Conservation (phyloP, 2,113 vertebrate genomes). For the Prinia subflava region DNA sequence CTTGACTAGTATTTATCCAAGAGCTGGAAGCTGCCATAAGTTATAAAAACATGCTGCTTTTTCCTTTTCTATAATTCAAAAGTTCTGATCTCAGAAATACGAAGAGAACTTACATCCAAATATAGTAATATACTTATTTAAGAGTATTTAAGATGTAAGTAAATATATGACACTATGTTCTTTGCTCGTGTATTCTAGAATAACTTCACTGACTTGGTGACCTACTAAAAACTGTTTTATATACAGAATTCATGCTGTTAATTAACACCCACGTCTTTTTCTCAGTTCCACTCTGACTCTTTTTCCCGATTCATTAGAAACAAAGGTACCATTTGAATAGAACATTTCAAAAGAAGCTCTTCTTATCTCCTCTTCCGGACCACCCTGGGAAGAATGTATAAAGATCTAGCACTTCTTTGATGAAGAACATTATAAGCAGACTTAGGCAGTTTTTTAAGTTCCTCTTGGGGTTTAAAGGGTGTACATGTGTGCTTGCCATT, state of each 20-base stretch:
- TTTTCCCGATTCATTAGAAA: slow-evolving; percentile 16
- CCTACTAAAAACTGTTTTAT: slow-evolving; percentile 11
- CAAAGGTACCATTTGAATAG: not conserved
- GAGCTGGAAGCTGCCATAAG: not conserved
- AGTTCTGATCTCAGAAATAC: not conserved
- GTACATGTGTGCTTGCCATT: not conserved
- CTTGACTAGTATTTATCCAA: slow-evolving; percentile 17
- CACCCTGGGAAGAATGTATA: not conserved
- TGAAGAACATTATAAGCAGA: not conserved
- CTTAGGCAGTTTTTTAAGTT: slow-evolving; percentile 15
- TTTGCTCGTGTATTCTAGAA: not conserved
- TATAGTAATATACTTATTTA: not conserved
- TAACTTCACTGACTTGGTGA: not conserved
- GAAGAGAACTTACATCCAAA: not conserved
- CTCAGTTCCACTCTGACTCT: not conserved
- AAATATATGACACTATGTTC: not conserved
- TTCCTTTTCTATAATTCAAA: not conserved
- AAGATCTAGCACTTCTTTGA: not conserved
- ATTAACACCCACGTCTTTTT: slow-evolving; percentile 34
- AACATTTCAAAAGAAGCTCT: slow-evolving; percentile 7
- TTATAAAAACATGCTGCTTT: not conserved
- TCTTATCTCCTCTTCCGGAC: not conserved
- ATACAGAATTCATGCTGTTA: slow-evolving; percentile 9
- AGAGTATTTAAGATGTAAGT: not conserved
- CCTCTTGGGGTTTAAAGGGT: not conserved